Percentiles rank a stretch among this genome's conserved stretches.
These are phyloP conservation scores for Chrysogorgia sp. DNA, from an alignment of 92 coral and sea anemone species.

Conservation along the genomic window DNA sequence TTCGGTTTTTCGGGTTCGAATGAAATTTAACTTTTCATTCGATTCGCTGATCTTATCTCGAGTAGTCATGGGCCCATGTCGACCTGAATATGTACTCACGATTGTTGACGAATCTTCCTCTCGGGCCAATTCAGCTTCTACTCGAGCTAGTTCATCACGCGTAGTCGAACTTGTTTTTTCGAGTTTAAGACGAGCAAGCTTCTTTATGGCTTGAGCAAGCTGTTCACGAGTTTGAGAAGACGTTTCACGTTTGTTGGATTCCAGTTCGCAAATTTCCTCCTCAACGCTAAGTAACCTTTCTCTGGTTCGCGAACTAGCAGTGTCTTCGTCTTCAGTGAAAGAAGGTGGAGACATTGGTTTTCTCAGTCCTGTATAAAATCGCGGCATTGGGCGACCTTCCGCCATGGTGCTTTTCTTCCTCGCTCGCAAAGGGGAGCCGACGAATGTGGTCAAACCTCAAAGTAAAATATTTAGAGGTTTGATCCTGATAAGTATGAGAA, in stretches of 20 bases:
- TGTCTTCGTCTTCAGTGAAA: background rate
- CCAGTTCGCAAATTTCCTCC: background rate
- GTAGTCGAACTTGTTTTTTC: conserved; percentile 32
- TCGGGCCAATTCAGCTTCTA: conserved; percentile 36
- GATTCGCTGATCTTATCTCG: conserved; percentile 13
- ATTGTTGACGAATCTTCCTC: conserved; percentile 39
- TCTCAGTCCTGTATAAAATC: too few relatives aligned
- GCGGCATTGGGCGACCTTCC: background rate
- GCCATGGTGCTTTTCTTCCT: conserved; percentile 17
- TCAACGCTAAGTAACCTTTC: background rate
- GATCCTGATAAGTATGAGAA: too few relatives aligned
- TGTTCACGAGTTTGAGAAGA: conserved; percentile 15
- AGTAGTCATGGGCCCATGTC: background rate
- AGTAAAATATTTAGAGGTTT: too few relatives aligned
- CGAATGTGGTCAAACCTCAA: too few relatives aligned
- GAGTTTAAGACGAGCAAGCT: conserved; percentile 24
- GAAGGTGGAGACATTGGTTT: background rate
- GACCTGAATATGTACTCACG: background rate
- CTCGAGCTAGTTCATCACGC: conserved; percentile 32
- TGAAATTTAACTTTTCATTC: conserved; percentile 25
- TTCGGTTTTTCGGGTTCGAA: conserved; percentile 25
- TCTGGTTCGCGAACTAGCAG: background rate
- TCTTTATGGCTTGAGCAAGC: conserved; percentile 37
- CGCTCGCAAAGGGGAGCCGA: too few relatives aligned
- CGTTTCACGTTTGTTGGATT: conserved; percentile 20